Base-by-base conservation (phyloP, 2,888 invertebrate species). In the Pseudanteris insignis region DNA sequence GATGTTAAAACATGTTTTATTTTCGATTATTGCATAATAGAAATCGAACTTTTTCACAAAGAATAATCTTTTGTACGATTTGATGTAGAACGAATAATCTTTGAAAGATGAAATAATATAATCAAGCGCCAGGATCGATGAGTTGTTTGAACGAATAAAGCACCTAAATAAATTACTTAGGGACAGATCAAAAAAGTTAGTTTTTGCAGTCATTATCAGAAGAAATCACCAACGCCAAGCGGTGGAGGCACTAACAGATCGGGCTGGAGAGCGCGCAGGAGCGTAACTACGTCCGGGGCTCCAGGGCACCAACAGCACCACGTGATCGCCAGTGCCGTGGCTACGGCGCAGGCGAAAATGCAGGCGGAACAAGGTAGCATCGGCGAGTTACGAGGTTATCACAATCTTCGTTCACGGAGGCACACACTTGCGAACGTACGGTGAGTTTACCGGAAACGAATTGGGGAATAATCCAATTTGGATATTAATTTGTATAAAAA, bases 311-410 rank as follows among this genome's bases (percentile, higher is more conserved):
- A 75, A 61, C 74, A 75, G 62, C 74, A 77, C 70, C 76, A 77
- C 75, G 74, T 75, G 76, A 79, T 79, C 73, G 78, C 79, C 65
- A 76, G 77, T 57, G 76, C 67, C 66, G 78, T 77, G 51, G 79
- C 78, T 54, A 78, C 80, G 67, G 77, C 77, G 46, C 77, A 78
- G 53, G 77, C 84, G 80, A 92, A 85, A 83, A 93, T 94, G 93
- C 93, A 94, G 84, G 94, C 93, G 70, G 93, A 94, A 82, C 92
- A 92, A 78, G 93, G 94, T 70, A 90, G 91, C 81, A 92, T 94
- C 78, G 92, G 92, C 47, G 93, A 93, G 81, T 86, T 94, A 73
- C 91, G 93, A 14, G 91, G 90, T 80, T 93, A 93, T 81, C 93
- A 93, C 79, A 91, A 93, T 81, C 86, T 92, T 74, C 88, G 92